phyloP scores from a whole-genome alignment of 2,797 vertebrate genomes.

The Phrynocephalus vlangalii region DNA sequence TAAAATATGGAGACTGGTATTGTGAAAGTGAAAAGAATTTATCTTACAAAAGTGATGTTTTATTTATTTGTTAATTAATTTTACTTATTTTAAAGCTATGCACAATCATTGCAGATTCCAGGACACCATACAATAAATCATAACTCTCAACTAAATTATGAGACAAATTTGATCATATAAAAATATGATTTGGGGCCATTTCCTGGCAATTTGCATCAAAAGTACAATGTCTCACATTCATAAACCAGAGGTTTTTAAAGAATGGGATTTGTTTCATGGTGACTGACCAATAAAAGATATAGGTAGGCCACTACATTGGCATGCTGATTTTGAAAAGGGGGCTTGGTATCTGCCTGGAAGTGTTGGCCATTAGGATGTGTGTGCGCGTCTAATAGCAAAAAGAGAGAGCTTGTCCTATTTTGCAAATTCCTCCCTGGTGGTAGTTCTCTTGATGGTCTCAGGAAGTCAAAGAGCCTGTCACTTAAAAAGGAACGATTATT shows the following conservation, averaged over 20 bases:
- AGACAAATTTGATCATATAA: neutral
- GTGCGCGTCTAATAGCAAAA: neutral
- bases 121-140: neutral
- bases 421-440: neutral
- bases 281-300: neutral
- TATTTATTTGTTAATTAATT: neutral
- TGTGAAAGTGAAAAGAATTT: neutral
- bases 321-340: neutral
- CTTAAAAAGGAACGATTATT: too few relatives aligned
- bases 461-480: too few relatives aligned
- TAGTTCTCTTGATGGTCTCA: neutral
- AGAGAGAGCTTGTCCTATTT: neutral
- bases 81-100: neutral
- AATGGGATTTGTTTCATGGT: too few relatives aligned
- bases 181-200: neutral
- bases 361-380: neutral
- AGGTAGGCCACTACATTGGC: neutral
- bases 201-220: too few relatives aligned
- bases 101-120: neutral
- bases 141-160: too few relatives aligned
- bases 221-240: too few relatives aligned
- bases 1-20: neutral
- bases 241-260: too few relatives aligned
- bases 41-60: neutral
- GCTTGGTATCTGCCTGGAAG: neutral